Evolutionary conservation across 1,140 invertebrate genomes (phyloP).

Genomic region (Daktulosphaira vitifoliae): DNA sequence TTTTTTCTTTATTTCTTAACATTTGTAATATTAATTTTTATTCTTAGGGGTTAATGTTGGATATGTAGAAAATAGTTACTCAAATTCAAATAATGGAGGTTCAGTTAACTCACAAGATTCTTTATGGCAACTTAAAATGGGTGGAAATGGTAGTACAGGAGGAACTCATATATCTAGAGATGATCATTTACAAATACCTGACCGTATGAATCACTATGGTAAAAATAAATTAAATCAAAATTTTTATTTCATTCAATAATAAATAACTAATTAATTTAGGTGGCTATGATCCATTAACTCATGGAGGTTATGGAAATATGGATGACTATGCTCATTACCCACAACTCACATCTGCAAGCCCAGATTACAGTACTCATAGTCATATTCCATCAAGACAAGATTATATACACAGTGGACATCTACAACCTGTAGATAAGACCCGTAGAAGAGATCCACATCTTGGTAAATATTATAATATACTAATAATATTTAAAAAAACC

Average conservation of each 20-base stretch:
- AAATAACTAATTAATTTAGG: conserved; percentile 32
- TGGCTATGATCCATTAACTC: conserved; percentile 66
- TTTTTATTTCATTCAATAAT: neutral
- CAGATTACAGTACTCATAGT: conserved; percentile 58
- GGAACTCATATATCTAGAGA: conserved; percentile 31
- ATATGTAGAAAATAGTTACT: conserved; percentile 84
- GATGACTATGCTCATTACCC: conserved; percentile 80
- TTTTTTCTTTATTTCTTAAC: neutral
- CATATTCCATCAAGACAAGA: conserved; percentile 67
- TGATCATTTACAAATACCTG: conserved; percentile 49
- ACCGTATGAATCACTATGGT: conserved; percentile 46
- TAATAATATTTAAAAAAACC: neutral
- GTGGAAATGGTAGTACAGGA: conserved; percentile 21
- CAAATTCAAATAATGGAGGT: conserved; percentile 83
- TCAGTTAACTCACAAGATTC: conserved; percentile 90
- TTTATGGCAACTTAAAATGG: conserved; percentile 88
- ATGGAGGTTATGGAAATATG: conserved; percentile 69
- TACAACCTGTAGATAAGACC: conserved; percentile 44
- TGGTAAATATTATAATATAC: conserved; percentile 16
- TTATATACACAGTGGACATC: conserved; percentile 48
- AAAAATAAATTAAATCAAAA: neutral
- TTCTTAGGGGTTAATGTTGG: conserved; percentile 69
- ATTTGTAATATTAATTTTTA: neutral
- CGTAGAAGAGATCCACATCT: conserved; percentile 27
- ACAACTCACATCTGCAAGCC: conserved; percentile 48